These are phyloP conservation scores for Tyrophagus putrescentiae DNA, from an alignment of 1,140 invertebrate genomes.

Conservation along the genomic window DNA sequence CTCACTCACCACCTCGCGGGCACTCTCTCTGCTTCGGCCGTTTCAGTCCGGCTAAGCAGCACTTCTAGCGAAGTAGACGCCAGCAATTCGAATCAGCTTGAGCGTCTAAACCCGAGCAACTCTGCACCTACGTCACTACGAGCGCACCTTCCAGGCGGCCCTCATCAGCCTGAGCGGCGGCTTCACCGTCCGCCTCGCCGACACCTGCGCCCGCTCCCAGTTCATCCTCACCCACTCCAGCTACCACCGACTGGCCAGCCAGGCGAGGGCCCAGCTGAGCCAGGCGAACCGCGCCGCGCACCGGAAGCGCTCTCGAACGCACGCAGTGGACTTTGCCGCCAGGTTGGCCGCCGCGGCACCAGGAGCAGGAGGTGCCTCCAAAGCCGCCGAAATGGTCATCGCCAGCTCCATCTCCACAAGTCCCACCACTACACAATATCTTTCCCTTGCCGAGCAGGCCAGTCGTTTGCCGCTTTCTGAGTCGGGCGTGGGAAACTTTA, in stretches of 20 bases:
- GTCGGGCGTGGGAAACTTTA: too few species aligned
- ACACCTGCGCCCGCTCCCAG: background rate
- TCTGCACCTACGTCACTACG: background rate
- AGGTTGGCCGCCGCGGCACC: too few species aligned
- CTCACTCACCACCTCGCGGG: background rate
- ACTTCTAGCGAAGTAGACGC: too few species aligned
- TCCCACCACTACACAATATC: background rate
- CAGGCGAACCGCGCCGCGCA: background rate
- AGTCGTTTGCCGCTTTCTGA: background rate
- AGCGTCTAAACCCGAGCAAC: too few species aligned
- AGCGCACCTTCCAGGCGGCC: background rate
- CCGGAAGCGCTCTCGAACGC: background rate
- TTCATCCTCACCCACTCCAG: background rate
- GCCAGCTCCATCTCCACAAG: background rate
- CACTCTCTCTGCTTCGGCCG: background rate
- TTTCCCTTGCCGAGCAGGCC: background rate
- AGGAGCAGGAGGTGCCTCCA: background rate
- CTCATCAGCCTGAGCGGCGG: background rate
- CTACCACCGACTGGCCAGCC: background rate
- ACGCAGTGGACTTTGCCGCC: background rate
- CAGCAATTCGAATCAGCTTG: too few species aligned
- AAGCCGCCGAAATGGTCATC: background rate
- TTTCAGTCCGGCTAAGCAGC: too few species aligned
- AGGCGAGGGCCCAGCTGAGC: background rate
- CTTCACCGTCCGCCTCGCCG: background rate